Percentiles rank a stretch among this genome's conserved stretches.
These are phyloP conservation scores for Microvelia longipes DNA, from an alignment of 1,140 invertebrate species.

Conservation along the genomic window DNA sequence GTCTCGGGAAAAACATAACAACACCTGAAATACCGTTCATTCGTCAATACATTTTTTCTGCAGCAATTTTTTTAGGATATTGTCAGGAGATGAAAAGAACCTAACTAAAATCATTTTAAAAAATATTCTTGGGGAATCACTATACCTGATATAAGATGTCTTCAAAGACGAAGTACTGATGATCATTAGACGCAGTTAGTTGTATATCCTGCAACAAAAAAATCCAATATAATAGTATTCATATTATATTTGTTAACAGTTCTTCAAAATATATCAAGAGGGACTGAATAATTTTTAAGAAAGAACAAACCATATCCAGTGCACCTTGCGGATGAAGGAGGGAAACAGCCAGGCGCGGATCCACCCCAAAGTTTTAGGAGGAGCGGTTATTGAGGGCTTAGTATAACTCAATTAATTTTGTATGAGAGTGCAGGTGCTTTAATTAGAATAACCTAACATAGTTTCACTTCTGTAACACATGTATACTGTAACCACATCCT, in stretches of 20 bases:
- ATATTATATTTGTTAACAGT: neutral
- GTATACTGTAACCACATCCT: too few relatives aligned
- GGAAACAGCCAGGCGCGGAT: too few relatives aligned
- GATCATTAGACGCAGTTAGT: conserved; percentile 87
- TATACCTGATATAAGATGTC: conserved; percentile 83
- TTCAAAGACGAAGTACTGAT: conserved; percentile 96
- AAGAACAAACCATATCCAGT: neutral
- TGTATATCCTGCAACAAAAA: conserved; percentile 59
- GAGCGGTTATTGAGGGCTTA: too few relatives aligned
- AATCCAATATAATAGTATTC: neutral
- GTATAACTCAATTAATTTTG: too few relatives aligned
- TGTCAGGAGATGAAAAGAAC: too few relatives aligned
- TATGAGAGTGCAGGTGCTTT: too few relatives aligned
- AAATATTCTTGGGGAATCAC: too few relatives aligned
- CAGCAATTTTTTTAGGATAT: too few relatives aligned
- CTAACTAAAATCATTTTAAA: too few relatives aligned
- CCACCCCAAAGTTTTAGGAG: too few relatives aligned
- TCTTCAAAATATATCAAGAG: neutral
- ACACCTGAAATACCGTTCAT: conserved; percentile 53
- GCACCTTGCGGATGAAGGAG: neutral
- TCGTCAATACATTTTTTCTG: neutral
- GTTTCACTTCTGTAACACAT: conserved; percentile 68
- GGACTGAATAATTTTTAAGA: neutral
- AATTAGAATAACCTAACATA: too few relatives aligned
- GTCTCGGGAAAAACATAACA: conserved; percentile 86